phyloP scores from a whole-genome alignment of 2,888 invertebrate species.

The Dryobotodes eremita region DNA sequence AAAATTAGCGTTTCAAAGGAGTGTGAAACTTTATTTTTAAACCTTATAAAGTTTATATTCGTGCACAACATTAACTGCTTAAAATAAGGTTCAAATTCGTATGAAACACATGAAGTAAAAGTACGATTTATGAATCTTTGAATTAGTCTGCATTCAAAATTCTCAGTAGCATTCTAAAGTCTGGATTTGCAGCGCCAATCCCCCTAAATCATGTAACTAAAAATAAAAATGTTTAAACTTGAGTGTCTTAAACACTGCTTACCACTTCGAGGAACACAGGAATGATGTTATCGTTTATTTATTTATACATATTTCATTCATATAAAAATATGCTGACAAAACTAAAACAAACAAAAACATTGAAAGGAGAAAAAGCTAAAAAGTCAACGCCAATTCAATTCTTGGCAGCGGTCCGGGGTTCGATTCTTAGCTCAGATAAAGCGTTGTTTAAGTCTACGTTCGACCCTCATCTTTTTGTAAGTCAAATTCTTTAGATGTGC shows the following conservation, averaged over 20 bases:
- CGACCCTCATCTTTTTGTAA: slow-evolving; percentile 41
- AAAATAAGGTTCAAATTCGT: no score
- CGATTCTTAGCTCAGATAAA: slow-evolving; percentile 55
- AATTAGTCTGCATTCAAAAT: no score
- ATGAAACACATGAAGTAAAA: no score
- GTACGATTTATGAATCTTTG: no score
- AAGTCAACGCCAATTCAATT: slow-evolving; percentile 28
- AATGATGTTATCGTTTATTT: neutral
- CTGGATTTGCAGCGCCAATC: no score
- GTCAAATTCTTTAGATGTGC: slow-evolving; percentile 34
- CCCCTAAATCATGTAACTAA: neutral
- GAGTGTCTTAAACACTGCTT: neutral
- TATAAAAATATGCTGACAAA: slow-evolving; percentile 3
- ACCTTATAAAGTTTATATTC: no score
- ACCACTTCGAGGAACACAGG: neutral
- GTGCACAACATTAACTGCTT: no score
- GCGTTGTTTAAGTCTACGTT: slow-evolving; percentile 13
- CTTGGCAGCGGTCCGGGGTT: slow-evolving; percentile 56
- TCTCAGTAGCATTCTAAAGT: no score
- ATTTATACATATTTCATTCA: neutral
- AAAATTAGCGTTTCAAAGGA: no score
- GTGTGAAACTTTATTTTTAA: no score
- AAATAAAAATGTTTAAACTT: neutral
- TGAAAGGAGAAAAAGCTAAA: slow-evolving; percentile 12
- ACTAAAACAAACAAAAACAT: slow-evolving; percentile 8